Base-by-base conservation (phyloP, 2,797 vertebrate species). In the Pangasius macronema region DNA sequence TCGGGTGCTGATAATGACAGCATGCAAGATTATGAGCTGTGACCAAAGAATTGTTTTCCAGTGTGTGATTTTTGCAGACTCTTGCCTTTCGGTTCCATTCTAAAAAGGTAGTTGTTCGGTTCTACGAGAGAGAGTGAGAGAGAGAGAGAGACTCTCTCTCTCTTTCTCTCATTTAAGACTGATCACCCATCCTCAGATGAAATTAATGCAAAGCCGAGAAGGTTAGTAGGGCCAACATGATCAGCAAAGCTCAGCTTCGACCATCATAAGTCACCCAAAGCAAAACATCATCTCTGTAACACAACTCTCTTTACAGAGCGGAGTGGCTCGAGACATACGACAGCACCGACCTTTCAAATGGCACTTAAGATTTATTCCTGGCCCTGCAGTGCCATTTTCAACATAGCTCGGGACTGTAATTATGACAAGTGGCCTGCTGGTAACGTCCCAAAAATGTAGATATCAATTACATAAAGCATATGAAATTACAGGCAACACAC, bases 391-490 rank as follows among this genome's bases (percentile, higher is more conserved):
- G 68, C 70, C 82, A 76, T 83, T 77, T 87, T 27, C 49, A 57
- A 27, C 86, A 65, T 20, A 30, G 49, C 46, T 63, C 3, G 2
- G 57, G 59, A 65, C 3, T 55, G 82, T 84, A 79, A 83, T 87
- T 83, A 87, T 77, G 82, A 84, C 36, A 70, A 80, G 75, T 79
- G 53, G 30, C 39, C 36, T 36, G 63, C 18, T 79, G 75, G 75
- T 87, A 75, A 84, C n/a, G 75, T 84, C 63, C 75, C 36, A 70
- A 72, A 79, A 87, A 84, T 42, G 72, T 67, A 53, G 70, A 76
- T 33, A 83, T 86, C 80, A 76, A 65, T 87, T 83, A 83, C 79
- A 72, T 51, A 63, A 65, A 67, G 39, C 46, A 36, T 30, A 57
- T 76, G 68, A 83, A 53, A 39, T 63, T 83, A 83, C 42, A 51